A percentile compares a stretch with the other conserved stretches of the same genome.
phyloP scores from a whole-genome alignment of 1,140 invertebrate species.

The Drosophila mojavensis region DNA sequence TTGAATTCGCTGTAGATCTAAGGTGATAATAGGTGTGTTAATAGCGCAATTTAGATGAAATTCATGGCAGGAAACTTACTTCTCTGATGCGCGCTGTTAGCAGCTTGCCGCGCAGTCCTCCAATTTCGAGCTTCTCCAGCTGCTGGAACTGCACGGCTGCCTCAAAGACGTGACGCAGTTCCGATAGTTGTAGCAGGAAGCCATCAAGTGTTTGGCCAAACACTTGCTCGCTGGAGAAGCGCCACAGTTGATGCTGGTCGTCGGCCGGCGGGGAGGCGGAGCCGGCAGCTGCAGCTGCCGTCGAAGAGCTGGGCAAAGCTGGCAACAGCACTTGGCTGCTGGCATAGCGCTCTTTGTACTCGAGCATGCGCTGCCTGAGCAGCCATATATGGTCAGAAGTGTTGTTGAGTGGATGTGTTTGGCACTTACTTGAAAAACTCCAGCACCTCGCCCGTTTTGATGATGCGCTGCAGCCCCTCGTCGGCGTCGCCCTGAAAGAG shows the following conservation, averaged over 20 bases:
- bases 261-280: slow-evolving; percentile 43
- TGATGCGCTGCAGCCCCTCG: slow-evolving; percentile 77
- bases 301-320: slow-evolving; percentile 34
- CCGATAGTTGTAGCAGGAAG: slow-evolving; percentile 86
- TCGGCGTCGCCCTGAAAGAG: slow-evolving; percentile 88
- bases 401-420: background rate
- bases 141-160: slow-evolving; percentile 91
- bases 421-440: slow-evolving; percentile 69
- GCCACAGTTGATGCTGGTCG: slow-evolving; percentile 85
- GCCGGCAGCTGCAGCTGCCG: slow-evolving; percentile 7
- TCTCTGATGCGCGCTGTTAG: slow-evolving; percentile 84
- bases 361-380: slow-evolving; percentile 55
- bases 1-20: slow-evolving; percentile 87
- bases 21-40: background rate
- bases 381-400: background rate
- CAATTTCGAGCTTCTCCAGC: slow-evolving; percentile 92
- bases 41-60: background rate
- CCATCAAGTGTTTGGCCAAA: slow-evolving; percentile 87
- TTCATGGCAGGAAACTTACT: slow-evolving; percentile 84
- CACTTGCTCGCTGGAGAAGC: slow-evolving; percentile 88
- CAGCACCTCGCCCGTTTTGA: slow-evolving; percentile 64
- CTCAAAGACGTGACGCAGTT: slow-evolving; percentile 88
- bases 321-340: slow-evolving; percentile 84
- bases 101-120: slow-evolving; percentile 88
- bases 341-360: slow-evolving; percentile 80